Conservation (phyloP, 1,140 invertebrate species). For the Hydropsyche tenuis region DNA sequence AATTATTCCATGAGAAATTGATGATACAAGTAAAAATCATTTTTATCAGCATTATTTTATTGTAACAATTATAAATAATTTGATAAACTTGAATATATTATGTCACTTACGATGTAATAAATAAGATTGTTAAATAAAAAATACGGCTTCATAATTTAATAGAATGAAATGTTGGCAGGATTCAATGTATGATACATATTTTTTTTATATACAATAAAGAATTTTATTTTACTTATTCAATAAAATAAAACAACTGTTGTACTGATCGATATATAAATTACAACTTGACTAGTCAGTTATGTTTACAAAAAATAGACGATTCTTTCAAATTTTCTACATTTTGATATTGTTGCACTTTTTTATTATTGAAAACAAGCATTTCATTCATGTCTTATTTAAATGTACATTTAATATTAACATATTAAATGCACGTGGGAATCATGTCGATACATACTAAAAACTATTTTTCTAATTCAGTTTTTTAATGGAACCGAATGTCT, state of each 20-base stretch:
- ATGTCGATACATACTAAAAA: not conserved
- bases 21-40: not conserved
- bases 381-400: not conserved
- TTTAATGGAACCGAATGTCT: not conserved
- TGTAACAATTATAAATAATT: conserved; percentile 22
- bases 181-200: conserved; percentile 6
- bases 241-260: conserved; percentile 6
- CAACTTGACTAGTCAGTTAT: conserved; percentile 12
- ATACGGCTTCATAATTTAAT: not conserved
- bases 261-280: conserved; percentile 2
- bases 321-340: not conserved
- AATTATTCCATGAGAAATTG: no score
- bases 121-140: not conserved
- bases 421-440: not conserved
- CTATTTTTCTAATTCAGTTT: not conserved
- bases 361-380: not conserved
- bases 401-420: not conserved
- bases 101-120: not conserved
- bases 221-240: not conserved
- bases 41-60: not conserved
- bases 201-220: not conserved
- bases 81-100: conserved; percentile 11
- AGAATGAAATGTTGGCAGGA: conserved; percentile 9
- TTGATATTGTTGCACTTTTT: conserved; percentile 1
- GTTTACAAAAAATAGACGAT: conserved; percentile 3